Percentiles rank a stretch among this genome's conserved stretches.
These are phyloP conservation scores for Ceratina calcarata DNA, from an alignment of 1,140 invertebrate species.

Conservation along the genomic window DNA sequence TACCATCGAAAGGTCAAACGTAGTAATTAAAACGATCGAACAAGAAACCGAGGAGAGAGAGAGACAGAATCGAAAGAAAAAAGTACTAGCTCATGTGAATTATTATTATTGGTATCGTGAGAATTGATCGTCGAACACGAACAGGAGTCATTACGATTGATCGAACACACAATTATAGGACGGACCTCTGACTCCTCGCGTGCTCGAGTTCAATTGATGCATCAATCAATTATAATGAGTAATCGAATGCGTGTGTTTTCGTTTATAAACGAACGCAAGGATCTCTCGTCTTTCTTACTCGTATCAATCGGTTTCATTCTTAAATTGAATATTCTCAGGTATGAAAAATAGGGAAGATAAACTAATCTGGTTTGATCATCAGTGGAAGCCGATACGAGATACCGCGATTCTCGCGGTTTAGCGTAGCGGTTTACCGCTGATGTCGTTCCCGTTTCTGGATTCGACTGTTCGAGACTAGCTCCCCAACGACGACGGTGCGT, in stretches of 20 bases:
- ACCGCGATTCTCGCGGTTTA: not conserved
- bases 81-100: not conserved
- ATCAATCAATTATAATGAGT: too few species aligned
- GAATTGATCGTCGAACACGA: not conserved
- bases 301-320: too few species aligned
- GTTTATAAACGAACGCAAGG: too few species aligned
- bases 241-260: too few species aligned
- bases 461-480: slow-evolving; percentile 22
- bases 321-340: too few species aligned
- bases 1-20: not conserved
- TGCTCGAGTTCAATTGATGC: not conserved
- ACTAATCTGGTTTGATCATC: slow-evolving; percentile 29
- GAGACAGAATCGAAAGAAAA: not conserved
- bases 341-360: too few species aligned
- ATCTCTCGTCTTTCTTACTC: too few species aligned
- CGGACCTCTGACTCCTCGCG: not conserved
- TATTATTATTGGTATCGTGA: slow-evolving; percentile 9
- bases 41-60: not conserved
- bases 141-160: not conserved
- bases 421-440: slow-evolving; percentile 34
- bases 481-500: slow-evolving; percentile 9
- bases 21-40: slow-evolving; percentile 14
- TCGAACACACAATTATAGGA: slow-evolving; percentile 14
- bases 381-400: slow-evolving; percentile 23
- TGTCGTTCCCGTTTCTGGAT: not conserved